Evolutionary conservation across 1,140 invertebrate genomes (phyloP).

Genomic region (Leptoteleia sp.): DNA sequence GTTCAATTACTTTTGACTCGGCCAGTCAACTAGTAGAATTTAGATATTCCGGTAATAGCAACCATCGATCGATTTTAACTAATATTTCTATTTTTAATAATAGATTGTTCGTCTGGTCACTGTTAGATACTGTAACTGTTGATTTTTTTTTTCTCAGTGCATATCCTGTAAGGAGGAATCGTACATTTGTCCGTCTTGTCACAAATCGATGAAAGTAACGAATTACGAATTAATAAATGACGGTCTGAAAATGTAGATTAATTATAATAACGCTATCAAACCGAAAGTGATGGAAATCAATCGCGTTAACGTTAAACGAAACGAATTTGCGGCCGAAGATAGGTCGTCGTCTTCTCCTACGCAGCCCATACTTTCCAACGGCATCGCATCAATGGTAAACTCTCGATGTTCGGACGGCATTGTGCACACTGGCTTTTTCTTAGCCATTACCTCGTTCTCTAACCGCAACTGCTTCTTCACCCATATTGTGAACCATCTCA

Average conservation of each 20-base stretch:
- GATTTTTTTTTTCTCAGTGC: too few relatives aligned
- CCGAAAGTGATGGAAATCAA: conserved; percentile 20
- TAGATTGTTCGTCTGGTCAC: too few relatives aligned
- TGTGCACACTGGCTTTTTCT: conserved; percentile 90
- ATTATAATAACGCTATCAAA: conserved; percentile 39
- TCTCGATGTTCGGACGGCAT: conserved; percentile 88
- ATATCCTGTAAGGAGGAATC: too few relatives aligned
- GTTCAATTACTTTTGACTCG: too few relatives aligned
- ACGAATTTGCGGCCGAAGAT: conserved; percentile 13
- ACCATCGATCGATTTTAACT: too few relatives aligned
- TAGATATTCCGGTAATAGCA: too few relatives aligned
- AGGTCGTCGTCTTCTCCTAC: conserved; percentile 52
- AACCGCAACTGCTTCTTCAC: conserved; percentile 87
- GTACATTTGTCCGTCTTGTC: conserved; percentile 15
- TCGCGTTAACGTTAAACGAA: conserved; percentile 14
- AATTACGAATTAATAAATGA: not conserved
- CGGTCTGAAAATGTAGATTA: not conserved
- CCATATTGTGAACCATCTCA: conserved; percentile 93
- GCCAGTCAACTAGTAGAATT: too few relatives aligned
- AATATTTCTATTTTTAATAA: too few relatives aligned
- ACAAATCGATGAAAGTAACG: conserved; percentile 16
- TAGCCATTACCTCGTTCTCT: conserved; percentile 92
- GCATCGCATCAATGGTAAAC: conserved; percentile 89
- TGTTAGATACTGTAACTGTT: too few relatives aligned
- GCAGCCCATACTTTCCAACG: conserved; percentile 90